Conservation (phyloP, 2,113 vertebrate genomes). For the Marcusenius ussheri region DNA sequence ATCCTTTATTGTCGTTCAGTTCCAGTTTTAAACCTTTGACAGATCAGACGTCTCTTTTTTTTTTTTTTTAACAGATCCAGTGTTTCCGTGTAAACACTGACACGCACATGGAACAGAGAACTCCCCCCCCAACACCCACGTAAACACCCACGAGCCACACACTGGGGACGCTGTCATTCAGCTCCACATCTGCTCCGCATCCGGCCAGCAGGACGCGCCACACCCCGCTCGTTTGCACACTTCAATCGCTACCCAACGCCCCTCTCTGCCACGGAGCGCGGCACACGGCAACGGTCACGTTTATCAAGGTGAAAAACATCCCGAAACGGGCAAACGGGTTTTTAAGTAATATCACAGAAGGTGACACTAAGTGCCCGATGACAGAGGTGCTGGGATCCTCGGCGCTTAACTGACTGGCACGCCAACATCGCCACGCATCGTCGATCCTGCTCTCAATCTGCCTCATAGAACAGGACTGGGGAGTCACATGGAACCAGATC, state of each 20-base stretch:
- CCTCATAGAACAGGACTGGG: not conserved
- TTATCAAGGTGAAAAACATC: not conserved
- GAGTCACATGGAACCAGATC: not conserved
- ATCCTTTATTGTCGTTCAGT: slow-evolving; percentile 27
- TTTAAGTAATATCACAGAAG: not conserved
- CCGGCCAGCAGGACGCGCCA: not conserved
- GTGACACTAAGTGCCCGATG: not conserved
- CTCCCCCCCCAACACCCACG: not conserved
- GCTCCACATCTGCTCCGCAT: not conserved
- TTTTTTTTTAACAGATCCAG: slow-evolving; percentile 33
- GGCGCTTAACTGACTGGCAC: not conserved
- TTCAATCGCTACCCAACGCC: not conserved
- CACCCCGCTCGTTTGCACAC: not conserved
- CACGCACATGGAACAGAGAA: slow-evolving; percentile 12
- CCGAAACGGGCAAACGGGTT: not conserved
- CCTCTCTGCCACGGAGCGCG: not conserved
- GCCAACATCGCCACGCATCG: not conserved
- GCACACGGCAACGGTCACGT: not conserved
- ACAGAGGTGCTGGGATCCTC: not conserved
- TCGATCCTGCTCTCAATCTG: not conserved
- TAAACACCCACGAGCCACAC: not conserved
- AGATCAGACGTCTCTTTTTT: slow-evolving; percentile 37
- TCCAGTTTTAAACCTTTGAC: slow-evolving; percentile 34
- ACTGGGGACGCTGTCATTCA: not conserved
- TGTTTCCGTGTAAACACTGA: slow-evolving; percentile 45